Conservation (phyloP, 2,888 invertebrate species). For the Agelastica alni region DNA sequence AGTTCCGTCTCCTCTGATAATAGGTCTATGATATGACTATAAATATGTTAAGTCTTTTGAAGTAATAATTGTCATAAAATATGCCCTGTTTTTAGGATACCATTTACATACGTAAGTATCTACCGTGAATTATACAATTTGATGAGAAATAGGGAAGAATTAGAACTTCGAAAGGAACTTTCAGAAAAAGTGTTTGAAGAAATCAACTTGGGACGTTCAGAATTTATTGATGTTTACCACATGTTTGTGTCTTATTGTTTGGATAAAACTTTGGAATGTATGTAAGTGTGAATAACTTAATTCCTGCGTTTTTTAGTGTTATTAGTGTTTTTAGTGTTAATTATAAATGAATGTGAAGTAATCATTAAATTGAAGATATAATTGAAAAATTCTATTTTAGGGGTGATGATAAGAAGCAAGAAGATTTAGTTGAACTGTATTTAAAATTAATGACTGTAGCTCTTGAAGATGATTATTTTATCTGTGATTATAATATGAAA, state of each 20-base stretch:
- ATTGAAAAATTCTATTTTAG: constrained; percentile 37
- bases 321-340: no score
- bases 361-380: no score
- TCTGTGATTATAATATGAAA: constrained; percentile 52
- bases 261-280: constrained; percentile 47
- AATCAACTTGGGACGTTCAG: constrained; percentile 46
- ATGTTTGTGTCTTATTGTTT: constrained; percentile 47
- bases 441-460: constrained; percentile 48
- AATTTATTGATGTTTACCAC: constrained; percentile 51
- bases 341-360: no score
- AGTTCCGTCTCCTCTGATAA: no score
- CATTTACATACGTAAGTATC: constrained; percentile 75
- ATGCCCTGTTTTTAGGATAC: constrained; percentile 63
- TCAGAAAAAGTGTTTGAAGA: constrained; percentile 44
- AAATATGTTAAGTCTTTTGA: constrained; percentile 4
- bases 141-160: constrained; percentile 42
- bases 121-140: constrained; percentile 71
- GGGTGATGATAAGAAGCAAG: constrained; percentile 45
- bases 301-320: no score
- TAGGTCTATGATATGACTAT: no score
- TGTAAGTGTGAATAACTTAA: constrained; percentile 41
- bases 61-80: constrained; percentile 9
- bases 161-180: constrained; percentile 38
- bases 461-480: constrained; percentile 53
- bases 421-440: constrained; percentile 49